Evolutionary conservation across 2,113 vertebrate species (phyloP), one percentile per base, ranked within the genome.

Genomic region (Callionymus lyra): DNA sequence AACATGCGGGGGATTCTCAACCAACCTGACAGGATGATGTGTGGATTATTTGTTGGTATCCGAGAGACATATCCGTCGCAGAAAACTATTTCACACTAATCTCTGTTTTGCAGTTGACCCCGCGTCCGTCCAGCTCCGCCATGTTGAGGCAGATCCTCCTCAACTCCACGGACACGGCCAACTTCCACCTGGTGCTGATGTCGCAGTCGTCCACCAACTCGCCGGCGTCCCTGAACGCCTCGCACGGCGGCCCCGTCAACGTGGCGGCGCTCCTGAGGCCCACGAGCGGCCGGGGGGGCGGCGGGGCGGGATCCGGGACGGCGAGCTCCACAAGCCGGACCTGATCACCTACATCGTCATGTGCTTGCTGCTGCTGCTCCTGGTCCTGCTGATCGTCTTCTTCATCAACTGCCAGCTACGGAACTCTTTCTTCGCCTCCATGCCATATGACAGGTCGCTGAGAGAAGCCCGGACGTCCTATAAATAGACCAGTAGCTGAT

Each of bases 361-460:
- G 56, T 98, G 94, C 84, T 88, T 95, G 38, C 80, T 98, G 61
- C 84, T 98, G 51, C 88, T 98, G 69, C 75, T 98, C 49, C 77
- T 91, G 27, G 93, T 97, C 81, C 84, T 91, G 14, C 84, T 96
- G 41, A 94, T 98, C 36, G 89, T 98, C 50, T 89, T 98, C 76
- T 98, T 95, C 82, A 98, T 98, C 54, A 94, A 97, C 84, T 98
- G 93, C 57, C 94, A 97, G 84, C 88, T 98, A 63, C 88, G 91
- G 79, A 92, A 91, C 77, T 96, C 94, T 66, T 94, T 95, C 70
- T 98, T 98, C 64, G 91, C 93, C 14, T 90, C 92, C 50, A 89
- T 96, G 78, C 93, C 93, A 81, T 97, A 98, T 38, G 93, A 97
- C 80, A 91, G 94, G 63, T 98, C 94, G 1, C 83, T 97, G 70